These are phyloP conservation scores for Hemistola chrysoprasaria DNA, from an alignment of 2,888 invertebrate genomes.

Conservation along the genomic window DNA sequence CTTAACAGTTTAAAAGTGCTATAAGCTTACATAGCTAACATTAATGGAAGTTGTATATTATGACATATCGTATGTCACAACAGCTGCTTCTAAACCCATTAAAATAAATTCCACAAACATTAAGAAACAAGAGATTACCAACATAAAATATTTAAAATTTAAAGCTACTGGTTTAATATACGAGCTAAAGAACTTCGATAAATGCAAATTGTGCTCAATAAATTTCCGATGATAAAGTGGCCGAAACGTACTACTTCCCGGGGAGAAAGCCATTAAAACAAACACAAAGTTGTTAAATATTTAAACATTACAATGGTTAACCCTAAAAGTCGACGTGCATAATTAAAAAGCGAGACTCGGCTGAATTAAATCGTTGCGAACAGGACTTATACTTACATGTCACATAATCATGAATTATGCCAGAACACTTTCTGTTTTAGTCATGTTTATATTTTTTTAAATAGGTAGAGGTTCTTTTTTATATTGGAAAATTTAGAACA, in stretches of 20 bases:
- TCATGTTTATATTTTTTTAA: too few relatives aligned
- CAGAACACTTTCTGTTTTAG: too few relatives aligned
- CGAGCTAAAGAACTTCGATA: slow-evolving; percentile 9
- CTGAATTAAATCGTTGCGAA: slow-evolving; percentile 12
- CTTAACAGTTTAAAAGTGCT: too few relatives aligned
- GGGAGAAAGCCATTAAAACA: slow-evolving; percentile 15
- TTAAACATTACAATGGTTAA: slow-evolving; percentile 19
- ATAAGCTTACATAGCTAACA: too few relatives aligned
- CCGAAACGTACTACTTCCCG: slow-evolving; percentile 1
- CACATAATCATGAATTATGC: too few relatives aligned
- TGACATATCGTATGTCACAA: too few relatives aligned
- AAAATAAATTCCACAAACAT: background rate
- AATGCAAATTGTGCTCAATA: slow-evolving; percentile 16
- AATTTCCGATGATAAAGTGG: slow-evolving; percentile 14
- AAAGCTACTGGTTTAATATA: background rate
- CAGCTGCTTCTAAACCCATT: too few relatives aligned
- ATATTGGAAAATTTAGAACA: too few relatives aligned
- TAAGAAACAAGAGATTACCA: slow-evolving; percentile 2
- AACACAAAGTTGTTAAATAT: slow-evolving; percentile 21
- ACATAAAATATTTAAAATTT: slow-evolving; percentile 9
- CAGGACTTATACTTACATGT: background rate
- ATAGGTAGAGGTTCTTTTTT: too few relatives aligned
- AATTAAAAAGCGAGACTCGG: slow-evolving; percentile 18
- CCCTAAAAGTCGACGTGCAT: slow-evolving; percentile 18
- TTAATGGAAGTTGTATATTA: too few relatives aligned